phyloP scores from a whole-genome alignment of 2,113 vertebrate species.

The Vulpes lagopus region DNA sequence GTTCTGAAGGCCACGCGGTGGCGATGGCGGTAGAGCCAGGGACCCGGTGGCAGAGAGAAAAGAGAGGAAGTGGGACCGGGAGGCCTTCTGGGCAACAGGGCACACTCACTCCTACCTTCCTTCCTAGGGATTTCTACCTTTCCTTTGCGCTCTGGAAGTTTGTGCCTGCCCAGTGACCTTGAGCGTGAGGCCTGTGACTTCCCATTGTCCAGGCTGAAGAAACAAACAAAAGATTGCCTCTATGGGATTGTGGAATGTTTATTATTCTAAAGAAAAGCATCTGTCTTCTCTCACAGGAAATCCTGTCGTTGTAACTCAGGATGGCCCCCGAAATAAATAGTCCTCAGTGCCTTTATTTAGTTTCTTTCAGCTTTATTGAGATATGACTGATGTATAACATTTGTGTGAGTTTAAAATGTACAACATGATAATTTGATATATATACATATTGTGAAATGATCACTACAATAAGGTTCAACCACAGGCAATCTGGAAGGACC shows the following conservation, averaged over 20 bases:
- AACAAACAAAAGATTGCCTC: constrained; percentile 66
- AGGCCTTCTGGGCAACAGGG: neutral
- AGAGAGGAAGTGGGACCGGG: neutral
- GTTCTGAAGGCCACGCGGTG: neutral
- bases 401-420: neutral
- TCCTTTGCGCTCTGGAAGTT: constrained; percentile 53
- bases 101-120: neutral
- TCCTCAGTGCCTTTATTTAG: neutral
- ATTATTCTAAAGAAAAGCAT: constrained; percentile 74
- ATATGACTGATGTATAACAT: neutral
- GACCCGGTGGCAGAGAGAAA: neutral
- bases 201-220: constrained; percentile 51
- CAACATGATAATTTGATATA: neutral
- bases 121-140: constrained; percentile 41
- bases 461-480: neutral
- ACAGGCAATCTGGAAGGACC: neutral
- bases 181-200: constrained; percentile 38
- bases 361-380: neutral
- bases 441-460: neutral
- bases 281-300: constrained; percentile 64
- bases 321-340: neutral
- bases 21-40: neutral
- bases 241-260: constrained; percentile 67
- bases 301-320: constrained; percentile 67
- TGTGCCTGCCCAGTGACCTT: constrained; percentile 12